phyloP scores from a whole-genome alignment of 1,140 invertebrate genomes.

The Drosophila rhopaloa region DNA sequence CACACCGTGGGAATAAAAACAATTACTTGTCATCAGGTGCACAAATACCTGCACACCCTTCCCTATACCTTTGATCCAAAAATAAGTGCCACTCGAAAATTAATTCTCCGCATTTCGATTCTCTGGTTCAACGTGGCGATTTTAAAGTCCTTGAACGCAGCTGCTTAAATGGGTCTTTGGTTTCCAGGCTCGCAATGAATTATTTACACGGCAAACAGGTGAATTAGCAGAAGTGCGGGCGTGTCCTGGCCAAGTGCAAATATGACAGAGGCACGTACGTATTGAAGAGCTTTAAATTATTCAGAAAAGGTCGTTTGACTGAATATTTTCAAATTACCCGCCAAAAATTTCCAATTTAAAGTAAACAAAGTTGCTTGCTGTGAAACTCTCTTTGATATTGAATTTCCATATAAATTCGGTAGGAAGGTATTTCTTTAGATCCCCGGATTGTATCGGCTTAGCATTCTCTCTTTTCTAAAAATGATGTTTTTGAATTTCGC shows the following conservation, averaged over 20 bases:
- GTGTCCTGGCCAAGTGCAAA: constrained; percentile 30
- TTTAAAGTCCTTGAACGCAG: constrained; percentile 61
- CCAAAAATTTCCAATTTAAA: background rate
- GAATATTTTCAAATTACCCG: background rate
- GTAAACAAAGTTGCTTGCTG: background rate
- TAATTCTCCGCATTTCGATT: constrained; percentile 22
- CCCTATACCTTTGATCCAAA: background rate
- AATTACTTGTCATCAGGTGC: constrained; percentile 37
- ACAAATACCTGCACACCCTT: background rate
- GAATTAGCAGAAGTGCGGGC: constrained; percentile 27
- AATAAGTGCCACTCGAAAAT: constrained; percentile 10
- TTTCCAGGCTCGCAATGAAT: constrained; percentile 45
- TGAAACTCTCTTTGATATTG: background rate
- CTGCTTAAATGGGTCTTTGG: constrained; percentile 34
- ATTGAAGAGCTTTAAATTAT: constrained; percentile 32
- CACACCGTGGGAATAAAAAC: constrained; percentile 43
- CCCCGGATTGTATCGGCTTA: too few relatives aligned
- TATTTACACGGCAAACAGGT: constrained; percentile 42
- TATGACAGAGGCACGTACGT: constrained; percentile 14
- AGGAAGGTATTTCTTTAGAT: too few relatives aligned
- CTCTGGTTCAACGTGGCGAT: constrained; percentile 36
- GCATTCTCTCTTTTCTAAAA: too few relatives aligned
- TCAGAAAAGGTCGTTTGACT: background rate
- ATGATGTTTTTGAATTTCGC: background rate
- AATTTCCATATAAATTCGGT: too few relatives aligned